Conservation (phyloP, 2,797 vertebrate species). For the Falco berigora region DNA sequence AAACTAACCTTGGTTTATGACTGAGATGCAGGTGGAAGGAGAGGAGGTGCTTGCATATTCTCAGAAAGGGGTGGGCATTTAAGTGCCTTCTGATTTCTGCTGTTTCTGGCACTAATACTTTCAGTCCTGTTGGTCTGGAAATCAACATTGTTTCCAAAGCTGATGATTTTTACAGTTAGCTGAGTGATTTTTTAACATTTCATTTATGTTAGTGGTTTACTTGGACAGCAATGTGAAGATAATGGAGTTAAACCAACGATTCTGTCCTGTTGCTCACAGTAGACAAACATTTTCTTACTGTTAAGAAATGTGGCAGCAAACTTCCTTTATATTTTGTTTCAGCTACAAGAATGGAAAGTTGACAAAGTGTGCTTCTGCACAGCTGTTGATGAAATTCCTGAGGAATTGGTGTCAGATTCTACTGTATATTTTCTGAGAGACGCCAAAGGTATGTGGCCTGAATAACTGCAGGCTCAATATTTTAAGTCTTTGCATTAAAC, state of each 20-base stretch:
- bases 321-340: neutral
- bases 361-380: conserved; percentile 73
- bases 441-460: conserved; percentile 74
- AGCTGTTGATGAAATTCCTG: conserved; percentile 70
- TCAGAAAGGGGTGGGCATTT: neutral
- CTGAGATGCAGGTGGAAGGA: neutral
- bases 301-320: neutral
- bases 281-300: neutral
- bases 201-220: neutral
- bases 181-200: neutral
- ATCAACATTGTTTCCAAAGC: neutral
- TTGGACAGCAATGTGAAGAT: neutral
- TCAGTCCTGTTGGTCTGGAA: neutral
- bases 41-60: neutral
- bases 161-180: neutral
- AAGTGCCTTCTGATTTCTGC: neutral
- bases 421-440: conserved; percentile 84
- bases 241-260: neutral
- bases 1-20: neutral
- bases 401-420: conserved; percentile 72
- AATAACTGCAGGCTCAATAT: neutral
- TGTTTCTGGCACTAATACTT: neutral
- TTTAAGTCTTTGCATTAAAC: neutral
- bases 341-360: conserved; percentile 72
- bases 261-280: neutral